Evolutionary conservation across 2,797 vertebrate species (phyloP).

Genomic region (Chromis chromis): DNA sequence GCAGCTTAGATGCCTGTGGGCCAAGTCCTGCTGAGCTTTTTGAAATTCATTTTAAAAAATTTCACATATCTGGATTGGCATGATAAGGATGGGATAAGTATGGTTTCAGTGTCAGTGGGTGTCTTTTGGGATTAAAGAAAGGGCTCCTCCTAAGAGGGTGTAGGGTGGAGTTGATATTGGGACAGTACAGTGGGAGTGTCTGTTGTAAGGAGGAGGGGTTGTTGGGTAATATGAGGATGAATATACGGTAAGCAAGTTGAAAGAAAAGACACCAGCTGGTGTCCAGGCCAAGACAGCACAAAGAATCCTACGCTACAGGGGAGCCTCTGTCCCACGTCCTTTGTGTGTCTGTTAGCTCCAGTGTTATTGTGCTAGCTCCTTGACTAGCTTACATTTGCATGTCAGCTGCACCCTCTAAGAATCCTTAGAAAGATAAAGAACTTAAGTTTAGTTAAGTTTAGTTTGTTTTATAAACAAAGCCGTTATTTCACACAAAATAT

Average conservation of each 20-base stretch:
- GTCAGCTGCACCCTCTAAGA: conserved; percentile 1
- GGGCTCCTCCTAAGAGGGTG: conserved; percentile 1
- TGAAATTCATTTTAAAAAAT: conserved; percentile 3
- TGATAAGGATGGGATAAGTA: conserved; percentile 54
- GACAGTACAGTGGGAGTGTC: conserved; percentile 9
- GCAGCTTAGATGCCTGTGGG: conserved; percentile 27
- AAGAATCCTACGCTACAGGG: conserved; percentile 50
- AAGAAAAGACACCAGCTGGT: conserved; percentile 70
- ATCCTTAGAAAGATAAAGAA: conserved; percentile 15
- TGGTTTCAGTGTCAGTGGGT: conserved; percentile 30
- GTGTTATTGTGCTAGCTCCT: conserved; percentile 22
- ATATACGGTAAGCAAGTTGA: conserved; percentile 57
- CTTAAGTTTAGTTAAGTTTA: not conserved
- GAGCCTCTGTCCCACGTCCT: conserved; percentile 10
- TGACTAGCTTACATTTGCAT: not conserved
- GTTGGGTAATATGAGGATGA: conserved; percentile 58
- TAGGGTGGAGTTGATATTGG: not conserved
- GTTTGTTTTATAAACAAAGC: no score
- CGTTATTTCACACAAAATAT: not conserved
- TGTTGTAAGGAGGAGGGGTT: conserved; percentile 26
- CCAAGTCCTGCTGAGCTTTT: conserved; percentile 21
- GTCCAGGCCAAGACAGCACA: conserved; percentile 56
- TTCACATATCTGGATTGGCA: conserved; percentile 37
- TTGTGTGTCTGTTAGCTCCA: conserved; percentile 26
- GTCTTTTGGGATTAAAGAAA: conserved; percentile 47